A percentile compares a stretch with the other conserved stretches of the same genome.
Evolutionary conservation across 2,113 vertebrate species (phyloP).

Genomic region (Dasyprocta punctata): DNA sequence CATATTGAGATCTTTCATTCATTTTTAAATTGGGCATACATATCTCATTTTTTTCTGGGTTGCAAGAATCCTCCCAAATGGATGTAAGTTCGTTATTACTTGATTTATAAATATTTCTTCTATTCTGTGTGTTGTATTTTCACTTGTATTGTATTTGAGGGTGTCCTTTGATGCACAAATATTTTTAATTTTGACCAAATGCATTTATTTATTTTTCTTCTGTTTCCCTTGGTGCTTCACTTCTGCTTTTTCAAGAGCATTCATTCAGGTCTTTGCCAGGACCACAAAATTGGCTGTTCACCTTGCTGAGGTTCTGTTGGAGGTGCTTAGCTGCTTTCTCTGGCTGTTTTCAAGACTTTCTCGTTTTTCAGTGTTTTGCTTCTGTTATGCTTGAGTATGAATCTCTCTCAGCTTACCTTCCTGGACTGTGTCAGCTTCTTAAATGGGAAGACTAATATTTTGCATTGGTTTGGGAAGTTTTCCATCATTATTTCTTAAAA

Average conservation of each 20-base stretch:
- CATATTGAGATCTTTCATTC: background rate
- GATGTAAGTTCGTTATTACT: background rate
- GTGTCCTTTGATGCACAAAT: background rate
- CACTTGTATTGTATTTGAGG: background rate
- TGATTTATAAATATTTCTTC: background rate
- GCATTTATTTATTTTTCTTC: background rate
- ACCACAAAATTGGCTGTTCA: background rate
- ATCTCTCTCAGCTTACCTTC: background rate
- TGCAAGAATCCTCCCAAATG: background rate
- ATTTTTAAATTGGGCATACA: background rate
- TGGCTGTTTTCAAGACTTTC: background rate
- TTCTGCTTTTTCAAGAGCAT: background rate
- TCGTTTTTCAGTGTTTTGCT: background rate
- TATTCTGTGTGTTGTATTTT: background rate
- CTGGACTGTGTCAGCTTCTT: background rate
- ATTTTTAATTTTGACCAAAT: background rate
- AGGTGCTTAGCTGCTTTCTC: background rate
- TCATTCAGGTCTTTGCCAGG: background rate
- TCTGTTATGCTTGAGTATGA: background rate
- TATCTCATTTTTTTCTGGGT: background rate
- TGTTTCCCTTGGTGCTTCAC: background rate
- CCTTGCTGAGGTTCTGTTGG: background rate
- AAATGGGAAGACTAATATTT: background rate
- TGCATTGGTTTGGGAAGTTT: background rate
- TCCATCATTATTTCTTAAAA: background rate